Percentiles rank a stretch among this genome's conserved stretches.
phyloP scores from a whole-genome alignment of 2,113 vertebrate species.

The Malurus cyaneus region DNA sequence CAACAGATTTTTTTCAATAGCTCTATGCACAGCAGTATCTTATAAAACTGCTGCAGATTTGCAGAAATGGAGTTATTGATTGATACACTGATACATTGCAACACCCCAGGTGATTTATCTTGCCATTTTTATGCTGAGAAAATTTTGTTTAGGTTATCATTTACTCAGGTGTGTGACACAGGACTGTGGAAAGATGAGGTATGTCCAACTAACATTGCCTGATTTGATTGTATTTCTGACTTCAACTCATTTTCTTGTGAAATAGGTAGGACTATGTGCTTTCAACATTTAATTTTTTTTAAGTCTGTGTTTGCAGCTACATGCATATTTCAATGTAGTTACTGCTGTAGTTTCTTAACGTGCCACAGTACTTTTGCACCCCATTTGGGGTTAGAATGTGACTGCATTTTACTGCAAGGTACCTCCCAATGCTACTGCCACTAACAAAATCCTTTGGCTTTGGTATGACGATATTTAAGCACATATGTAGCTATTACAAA shows the following conservation, averaged over 20 bases:
- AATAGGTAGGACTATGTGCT: neutral
- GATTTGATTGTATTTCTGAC: neutral
- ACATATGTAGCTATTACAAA: neutral
- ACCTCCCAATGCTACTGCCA: neutral
- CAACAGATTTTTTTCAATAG: neutral
- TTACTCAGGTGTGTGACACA: neutral
- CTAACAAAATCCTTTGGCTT: neutral
- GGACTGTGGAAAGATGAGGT: neutral
- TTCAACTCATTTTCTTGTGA: neutral
- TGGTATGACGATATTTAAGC: neutral
- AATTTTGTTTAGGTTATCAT: neutral
- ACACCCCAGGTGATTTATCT: neutral
- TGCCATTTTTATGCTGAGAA: neutral
- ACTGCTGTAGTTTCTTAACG: neutral
- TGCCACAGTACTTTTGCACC: neutral
- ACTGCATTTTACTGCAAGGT: neutral
- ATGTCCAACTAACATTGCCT: neutral
- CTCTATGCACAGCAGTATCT: neutral
- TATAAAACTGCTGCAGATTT: neutral
- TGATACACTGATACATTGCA: neutral
- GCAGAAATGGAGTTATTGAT: neutral
- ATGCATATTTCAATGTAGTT: neutral
- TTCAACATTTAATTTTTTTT: neutral
- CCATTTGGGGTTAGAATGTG: neutral
- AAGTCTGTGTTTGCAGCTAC: neutral